These are phyloP conservation scores for Paedocypris micromegethes DNA, from an alignment of 2,797 vertebrate genomes.

Conservation along the genomic window DNA sequence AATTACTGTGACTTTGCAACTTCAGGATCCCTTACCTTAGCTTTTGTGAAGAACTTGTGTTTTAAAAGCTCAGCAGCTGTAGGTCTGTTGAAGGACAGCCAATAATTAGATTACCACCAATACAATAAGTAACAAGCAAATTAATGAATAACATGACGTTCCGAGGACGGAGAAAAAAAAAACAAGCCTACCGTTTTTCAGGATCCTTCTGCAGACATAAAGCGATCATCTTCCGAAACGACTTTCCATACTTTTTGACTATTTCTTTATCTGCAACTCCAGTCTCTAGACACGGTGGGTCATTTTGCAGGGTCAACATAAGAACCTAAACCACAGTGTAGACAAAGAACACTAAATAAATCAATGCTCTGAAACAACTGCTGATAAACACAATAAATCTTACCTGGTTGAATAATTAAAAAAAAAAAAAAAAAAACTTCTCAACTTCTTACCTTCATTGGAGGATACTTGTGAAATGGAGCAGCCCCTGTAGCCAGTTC, in stretches of 20 bases:
- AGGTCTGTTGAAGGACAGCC: slow-evolving; percentile 71
- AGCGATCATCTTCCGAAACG: slow-evolving; percentile 92
- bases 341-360: neutral
- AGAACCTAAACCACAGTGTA: slow-evolving; percentile 72
- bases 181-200: slow-evolving; percentile 81
- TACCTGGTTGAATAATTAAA: neutral
- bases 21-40: slow-evolving; percentile 75
- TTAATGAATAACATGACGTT: too few relatives aligned
- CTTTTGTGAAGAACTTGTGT: slow-evolving; percentile 97
- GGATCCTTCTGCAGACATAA: slow-evolving; percentile 97
- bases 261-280: slow-evolving; percentile 96
- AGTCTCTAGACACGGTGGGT: slow-evolving; percentile 91
- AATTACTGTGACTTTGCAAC: slow-evolving; percentile 7
- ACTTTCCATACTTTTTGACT: slow-evolving; percentile 92
- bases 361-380: neutral
- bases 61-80: slow-evolving; percentile 91
- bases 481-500: slow-evolving; percentile 92
- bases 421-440: neutral
- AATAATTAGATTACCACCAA: slow-evolving; percentile 3
- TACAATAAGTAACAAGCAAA: neutral
- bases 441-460: slow-evolving; percentile 81
- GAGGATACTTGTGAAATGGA: slow-evolving; percentile 95
- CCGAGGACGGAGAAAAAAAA: neutral
- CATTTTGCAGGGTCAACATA: slow-evolving; percentile 92
- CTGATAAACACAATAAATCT: neutral